phyloP scores from a whole-genome alignment of 2,888 invertebrate species.

The Meliscaeva auricollis region DNA sequence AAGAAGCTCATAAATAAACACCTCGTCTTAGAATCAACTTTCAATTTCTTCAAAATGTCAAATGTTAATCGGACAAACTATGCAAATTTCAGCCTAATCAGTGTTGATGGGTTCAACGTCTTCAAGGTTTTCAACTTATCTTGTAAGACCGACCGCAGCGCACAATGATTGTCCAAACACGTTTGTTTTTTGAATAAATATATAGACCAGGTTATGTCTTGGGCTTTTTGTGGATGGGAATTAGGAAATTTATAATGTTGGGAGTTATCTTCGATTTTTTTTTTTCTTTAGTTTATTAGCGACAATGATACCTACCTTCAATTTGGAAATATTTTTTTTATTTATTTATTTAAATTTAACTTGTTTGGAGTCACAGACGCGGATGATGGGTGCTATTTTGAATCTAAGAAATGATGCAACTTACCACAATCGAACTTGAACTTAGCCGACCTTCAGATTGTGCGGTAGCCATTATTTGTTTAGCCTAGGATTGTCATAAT shows the following conservation, averaged over 20 bases:
- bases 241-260: conserved; percentile 55
- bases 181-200: conserved; percentile 46
- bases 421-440: conserved; percentile 65
- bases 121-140: conserved; percentile 70
- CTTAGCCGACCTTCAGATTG: conserved; percentile 63
- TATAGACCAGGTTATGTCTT: conserved; percentile 54
- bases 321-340: conserved; percentile 59
- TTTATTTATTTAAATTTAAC: conserved; percentile 39
- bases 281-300: conserved; percentile 57
- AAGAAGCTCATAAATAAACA: conserved; percentile 39
- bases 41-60: conserved; percentile 61
- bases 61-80: conserved; percentile 18
- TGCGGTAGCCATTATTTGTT: conserved; percentile 48
- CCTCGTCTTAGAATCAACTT: conserved; percentile 54
- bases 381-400: neutral
- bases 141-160: conserved; percentile 43
- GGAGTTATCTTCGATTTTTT: conserved; percentile 36
- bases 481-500: conserved; percentile 38
- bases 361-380: neutral
- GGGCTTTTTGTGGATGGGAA: conserved; percentile 27
- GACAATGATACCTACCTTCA: conserved; percentile 26
- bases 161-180: conserved; percentile 23
- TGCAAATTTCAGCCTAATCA: conserved; percentile 57
- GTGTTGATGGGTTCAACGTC: conserved; percentile 68
- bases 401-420: conserved; percentile 58